Evolutionary conservation across 2,797 vertebrate species (phyloP).

Genomic region (Halcyon smyrnensis): DNA sequence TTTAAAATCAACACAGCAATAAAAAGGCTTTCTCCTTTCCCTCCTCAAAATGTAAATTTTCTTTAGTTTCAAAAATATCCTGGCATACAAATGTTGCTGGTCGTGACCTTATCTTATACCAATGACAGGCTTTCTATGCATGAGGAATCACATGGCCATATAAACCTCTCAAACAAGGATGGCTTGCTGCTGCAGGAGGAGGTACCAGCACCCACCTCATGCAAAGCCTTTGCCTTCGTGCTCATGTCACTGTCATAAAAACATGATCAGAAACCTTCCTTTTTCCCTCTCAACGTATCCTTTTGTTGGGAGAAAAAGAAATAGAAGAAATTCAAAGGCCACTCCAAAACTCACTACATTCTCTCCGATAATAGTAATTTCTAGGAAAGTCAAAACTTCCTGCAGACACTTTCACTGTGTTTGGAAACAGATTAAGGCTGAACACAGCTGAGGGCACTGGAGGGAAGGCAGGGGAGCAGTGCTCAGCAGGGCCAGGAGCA

Average conservation of each 20-base stretch:
- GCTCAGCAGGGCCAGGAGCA: neutral
- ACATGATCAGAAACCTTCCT: neutral
- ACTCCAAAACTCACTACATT: neutral
- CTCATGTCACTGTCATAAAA: fast-evolving
- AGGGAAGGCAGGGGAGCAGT: fast-evolving
- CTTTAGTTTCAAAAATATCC: conserved; percentile 1
- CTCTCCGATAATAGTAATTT: neutral
- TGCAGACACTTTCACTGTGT: neutral
- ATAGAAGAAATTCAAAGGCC: neutral
- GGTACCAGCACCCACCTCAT: neutral
- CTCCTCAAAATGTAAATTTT: neutral
- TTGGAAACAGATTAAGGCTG: neutral
- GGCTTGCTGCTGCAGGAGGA: neutral
- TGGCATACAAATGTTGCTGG: neutral
- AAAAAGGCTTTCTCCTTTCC: neutral
- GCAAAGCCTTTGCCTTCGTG: neutral
- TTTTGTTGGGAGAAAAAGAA: neutral
- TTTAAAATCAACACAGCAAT: conserved; percentile 2
- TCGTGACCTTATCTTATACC: neutral
- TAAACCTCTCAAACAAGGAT: neutral
- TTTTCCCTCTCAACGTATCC: neutral
- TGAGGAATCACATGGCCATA: neutral
- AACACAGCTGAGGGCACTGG: fast-evolving
- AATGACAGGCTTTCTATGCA: neutral
- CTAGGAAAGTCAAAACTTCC: neutral